Conservation (phyloP, 2,113 vertebrate genomes). For the Arizona elegans region DNA sequence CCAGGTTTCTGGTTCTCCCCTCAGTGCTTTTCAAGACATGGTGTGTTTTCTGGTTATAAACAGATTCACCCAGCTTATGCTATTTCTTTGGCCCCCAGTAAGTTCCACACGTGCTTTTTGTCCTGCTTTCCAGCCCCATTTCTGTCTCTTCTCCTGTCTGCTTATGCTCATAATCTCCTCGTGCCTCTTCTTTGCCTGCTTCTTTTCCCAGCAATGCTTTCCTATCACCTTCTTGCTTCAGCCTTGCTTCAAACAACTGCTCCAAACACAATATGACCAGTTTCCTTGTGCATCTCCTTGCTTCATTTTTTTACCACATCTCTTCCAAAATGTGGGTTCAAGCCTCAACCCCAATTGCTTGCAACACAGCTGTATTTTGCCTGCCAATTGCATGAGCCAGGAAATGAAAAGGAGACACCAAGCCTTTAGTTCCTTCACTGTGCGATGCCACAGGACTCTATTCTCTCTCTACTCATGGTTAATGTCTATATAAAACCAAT, state of each 20-base stretch:
- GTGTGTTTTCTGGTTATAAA: not conserved
- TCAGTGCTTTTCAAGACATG: not conserved
- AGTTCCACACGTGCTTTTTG: not conserved
- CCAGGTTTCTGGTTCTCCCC: not conserved
- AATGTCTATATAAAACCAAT: not conserved
- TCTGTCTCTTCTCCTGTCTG: not conserved
- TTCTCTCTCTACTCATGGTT: not conserved
- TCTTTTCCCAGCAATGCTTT: not conserved
- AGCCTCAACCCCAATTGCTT: not conserved
- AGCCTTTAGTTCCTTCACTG: not conserved
- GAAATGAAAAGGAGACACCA: too few relatives aligned
- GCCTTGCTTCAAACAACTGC: not conserved
- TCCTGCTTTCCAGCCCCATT: not conserved
- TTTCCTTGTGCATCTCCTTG: not conserved
- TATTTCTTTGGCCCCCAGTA: not conserved
- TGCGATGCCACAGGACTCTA: too few relatives aligned
- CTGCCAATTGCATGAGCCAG: not conserved
- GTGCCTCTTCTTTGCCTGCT: not conserved
- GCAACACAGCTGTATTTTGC: not conserved
- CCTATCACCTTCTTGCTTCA: not conserved
- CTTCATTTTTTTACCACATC: not conserved
- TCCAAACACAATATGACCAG: not conserved
- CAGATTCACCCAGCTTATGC: not conserved
- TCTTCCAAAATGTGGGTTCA: not conserved
- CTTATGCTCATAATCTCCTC: not conserved